Base-by-base conservation (phyloP, 1,140 invertebrate genomes). In the Eurosta solidaginis region DNA sequence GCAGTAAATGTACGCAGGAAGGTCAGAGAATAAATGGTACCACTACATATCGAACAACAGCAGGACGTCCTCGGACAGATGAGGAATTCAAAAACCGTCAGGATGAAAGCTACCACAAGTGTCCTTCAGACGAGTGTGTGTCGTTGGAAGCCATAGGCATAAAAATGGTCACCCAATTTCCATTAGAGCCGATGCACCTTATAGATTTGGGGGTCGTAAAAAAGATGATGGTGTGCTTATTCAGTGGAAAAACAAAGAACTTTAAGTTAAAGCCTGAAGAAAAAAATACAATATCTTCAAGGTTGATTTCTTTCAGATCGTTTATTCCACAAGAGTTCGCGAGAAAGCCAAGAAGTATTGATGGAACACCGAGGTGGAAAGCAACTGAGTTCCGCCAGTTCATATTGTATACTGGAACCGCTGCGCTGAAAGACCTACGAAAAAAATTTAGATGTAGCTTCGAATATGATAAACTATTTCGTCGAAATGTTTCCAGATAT, bases 361-460 rank as follows among this genome's bases (percentile, higher is more conserved):
- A 59, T n/a, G 86, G 89, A 59, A n/a, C 88, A 40, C 81, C 84
- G 5, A 75, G 81, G 40, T 90, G 87, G 87, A 90, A 90, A 81
- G 89, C 88, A 10, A 89, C 89, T 73, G 89, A 90, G 81, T 88
- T 88, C 81, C 78, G 89, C 44, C 80, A 84, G 54, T 89, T 90
- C 81, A 68, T 90, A n/a, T 77, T 90, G 10, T 90, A 90, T 81
- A 87, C 83, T 14, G 89, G 89, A 20, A 80, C 87, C 52, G 78
- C 89, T 25, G 83, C 86, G 44, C 80, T 90, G 20, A 82, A 81
- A 79, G 77, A 50, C 20, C 29, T 29, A 79, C 75, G 17, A 74
- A 74, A n/a, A 44, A 17, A 36, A 36, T 40, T 12, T n/a, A 12
- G 14, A 36, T 3, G 36, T 44, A n/a, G 45, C 81, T 27, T 44